phyloP scores from a whole-genome alignment of 92 coral and sea anemone genomes.

The Paragorgia papillata region DNA sequence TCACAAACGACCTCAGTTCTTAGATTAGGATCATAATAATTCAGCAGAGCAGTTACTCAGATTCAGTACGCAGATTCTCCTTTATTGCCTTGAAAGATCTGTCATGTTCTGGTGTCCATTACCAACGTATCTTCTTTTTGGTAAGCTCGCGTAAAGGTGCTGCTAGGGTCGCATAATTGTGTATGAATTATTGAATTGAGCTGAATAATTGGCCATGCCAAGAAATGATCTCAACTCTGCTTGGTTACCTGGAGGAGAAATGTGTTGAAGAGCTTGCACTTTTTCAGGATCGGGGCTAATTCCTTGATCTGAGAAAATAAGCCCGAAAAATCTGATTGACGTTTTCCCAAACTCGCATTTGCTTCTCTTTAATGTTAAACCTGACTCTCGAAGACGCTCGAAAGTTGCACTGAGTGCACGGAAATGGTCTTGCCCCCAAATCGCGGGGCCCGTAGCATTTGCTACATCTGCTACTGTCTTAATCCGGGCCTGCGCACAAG shows the following conservation, averaged over 20 bases:
- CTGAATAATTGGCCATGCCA: conserved; percentile 62
- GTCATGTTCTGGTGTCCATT: conserved; percentile 19
- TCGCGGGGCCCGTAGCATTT: too few species aligned
- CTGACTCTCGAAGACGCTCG: conserved; percentile 21
- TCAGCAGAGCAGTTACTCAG: conserved; percentile 1
- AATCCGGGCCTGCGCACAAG: too few species aligned
- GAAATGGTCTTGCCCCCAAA: conserved; percentile 24
- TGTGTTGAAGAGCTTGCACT: conserved; percentile 20
- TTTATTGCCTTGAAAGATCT: background rate
- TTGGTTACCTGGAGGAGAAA: conserved; percentile 20
- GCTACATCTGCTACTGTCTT: too few species aligned
- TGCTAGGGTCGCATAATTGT: conserved; percentile 48
- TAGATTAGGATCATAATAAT: conserved; percentile 8
- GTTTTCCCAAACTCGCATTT: conserved; percentile 9
- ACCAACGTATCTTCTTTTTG: conserved; percentile 21
- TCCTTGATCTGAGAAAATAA: conserved; percentile 3
- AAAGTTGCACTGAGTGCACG: conserved; percentile 24
- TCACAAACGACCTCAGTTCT: conserved; percentile 29
- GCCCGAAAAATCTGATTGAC: conserved; percentile 21
- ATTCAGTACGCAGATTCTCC: conserved; percentile 6
- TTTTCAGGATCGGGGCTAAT: background rate
- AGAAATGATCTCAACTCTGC: conserved; percentile 33
- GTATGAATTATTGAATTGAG: conserved; percentile 54
- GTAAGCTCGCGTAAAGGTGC: conserved; percentile 40
- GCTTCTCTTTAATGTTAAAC: conserved; percentile 8